Base-by-base conservation (phyloP, 1,140 invertebrate genomes). In the Euwallacea similis region DNA sequence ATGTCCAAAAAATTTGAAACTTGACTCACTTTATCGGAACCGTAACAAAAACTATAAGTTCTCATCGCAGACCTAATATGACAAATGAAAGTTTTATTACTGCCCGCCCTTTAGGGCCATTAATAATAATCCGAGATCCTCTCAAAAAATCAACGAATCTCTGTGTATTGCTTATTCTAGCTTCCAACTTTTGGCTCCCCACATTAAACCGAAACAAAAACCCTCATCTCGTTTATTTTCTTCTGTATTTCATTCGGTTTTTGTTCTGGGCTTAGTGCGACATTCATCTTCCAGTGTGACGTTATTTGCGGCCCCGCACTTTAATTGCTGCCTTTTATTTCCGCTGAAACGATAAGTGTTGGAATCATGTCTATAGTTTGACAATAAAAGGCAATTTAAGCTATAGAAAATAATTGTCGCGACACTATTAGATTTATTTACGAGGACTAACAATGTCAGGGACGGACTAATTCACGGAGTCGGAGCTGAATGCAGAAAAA, bases 41-140 rank as follows among this genome's bases (percentile, higher is more conserved):
- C 21, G 21, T 4, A 4, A 33, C 21, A 33, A 33, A 33, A 33
- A 33, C 21, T 33, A 4, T 33, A 33, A 33, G 21, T 33, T 33
- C 21, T 33, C 21, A 33, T 33, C 21, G 21, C 21, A 4, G 21
- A 33, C 54, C 16, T 47, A 44, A 15, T 58, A 67, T 58, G 66
- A 67, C 66, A 67, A 67, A 67, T 67, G 53, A 55, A 59, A 42
- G 56, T 67, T 67, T 44, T 67, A 67, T 58, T 59, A 33, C 13
- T 6, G 7, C 9, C 11, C 33, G 56, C 66, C 54, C 66, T 43
- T 54, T 46, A 43, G 54, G 33, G 54, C 56, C 56, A 59, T 67
- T 67, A 67, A 67, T 67, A 67, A 67, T 67, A 43, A 67, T 67
- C 59, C 54, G 33, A 11, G 66, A 33, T 47, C 41, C 43, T 9